Evolutionary conservation across 2,797 vertebrate species (phyloP).

Genomic region (Chlorospingus semifuscus): DNA sequence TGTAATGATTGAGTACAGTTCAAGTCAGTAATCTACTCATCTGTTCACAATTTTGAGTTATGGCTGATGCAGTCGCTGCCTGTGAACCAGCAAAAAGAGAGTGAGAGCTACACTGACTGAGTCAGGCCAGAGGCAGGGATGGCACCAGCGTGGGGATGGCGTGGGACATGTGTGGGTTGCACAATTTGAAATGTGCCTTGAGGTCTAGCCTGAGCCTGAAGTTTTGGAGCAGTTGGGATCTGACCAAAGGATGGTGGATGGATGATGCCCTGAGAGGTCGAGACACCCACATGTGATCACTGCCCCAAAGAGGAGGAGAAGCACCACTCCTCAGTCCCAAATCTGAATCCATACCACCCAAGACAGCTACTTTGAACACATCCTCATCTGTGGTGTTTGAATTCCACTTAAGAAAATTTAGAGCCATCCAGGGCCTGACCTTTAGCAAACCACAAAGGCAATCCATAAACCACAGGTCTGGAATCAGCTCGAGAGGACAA

Average conservation of each 20-base stretch:
- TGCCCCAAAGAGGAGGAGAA: not conserved
- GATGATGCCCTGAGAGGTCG: rapidly evolving
- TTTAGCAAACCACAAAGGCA: slow-evolving; percentile 70
- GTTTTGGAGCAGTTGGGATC: not conserved
- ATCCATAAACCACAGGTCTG: slow-evolving; percentile 65
- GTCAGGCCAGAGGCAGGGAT: slow-evolving; percentile 22
- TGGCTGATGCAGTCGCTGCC: slow-evolving; percentile 50
- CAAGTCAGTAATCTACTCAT: slow-evolving; percentile 68
- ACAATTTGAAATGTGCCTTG: not conserved
- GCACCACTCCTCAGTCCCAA: not conserved
- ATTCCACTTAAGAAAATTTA: slow-evolving; percentile 66
- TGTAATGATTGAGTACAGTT: slow-evolving; percentile 71
- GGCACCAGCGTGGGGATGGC: not conserved
- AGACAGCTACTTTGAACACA: not conserved
- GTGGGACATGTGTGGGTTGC: not conserved
- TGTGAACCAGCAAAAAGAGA: slow-evolving; percentile 48
- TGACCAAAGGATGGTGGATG: not conserved
- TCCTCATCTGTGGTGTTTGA: slow-evolving; percentile 31
- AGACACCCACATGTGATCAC: not conserved
- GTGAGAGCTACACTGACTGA: slow-evolving; percentile 21
- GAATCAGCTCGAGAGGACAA: slow-evolving; percentile 27
- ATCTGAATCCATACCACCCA: not conserved
- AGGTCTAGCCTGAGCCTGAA: not conserved
- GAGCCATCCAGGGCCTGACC: slow-evolving; percentile 51
- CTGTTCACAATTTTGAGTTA: slow-evolving; percentile 71